Base-by-base conservation (phyloP, 1,140 invertebrate genomes). In the Pectinophora gossypiella region DNA sequence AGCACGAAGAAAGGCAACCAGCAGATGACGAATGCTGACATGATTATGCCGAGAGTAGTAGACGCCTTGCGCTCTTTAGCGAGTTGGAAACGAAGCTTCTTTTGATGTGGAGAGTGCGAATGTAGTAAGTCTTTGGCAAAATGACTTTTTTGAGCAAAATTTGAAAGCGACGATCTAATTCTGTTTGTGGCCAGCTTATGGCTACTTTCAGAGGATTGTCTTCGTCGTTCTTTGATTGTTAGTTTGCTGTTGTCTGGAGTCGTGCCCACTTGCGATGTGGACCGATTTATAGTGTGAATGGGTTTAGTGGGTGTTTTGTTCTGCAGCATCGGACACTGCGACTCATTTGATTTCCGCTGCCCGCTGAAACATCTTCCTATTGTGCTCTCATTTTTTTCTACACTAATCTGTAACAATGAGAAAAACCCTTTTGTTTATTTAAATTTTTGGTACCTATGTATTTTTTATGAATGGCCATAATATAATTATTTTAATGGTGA, bases 1-100 rank as follows among this genome's bases (percentile, higher is more conserved):
- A 98, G 89, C 5, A 98, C 95, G 84, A 99, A 99, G 82, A 98
- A 99, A 1, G 98, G 98, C 22, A 99, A 87, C 98, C 98, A 99
- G 78, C 98, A 99, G 49, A 98, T 89, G 12, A 95, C 95, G 72
- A 99, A 99, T 0, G 97, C 96, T 54, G 95, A 97, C 95, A 98
- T 97, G 46, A 99, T 98, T 49, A 99, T 98, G 10, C 97, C 97
- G 50, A 99, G 90, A 0, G 98, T 99, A 15, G 97, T 97, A 46
- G 96, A 97, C 2, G 97, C 97, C 80, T 99, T 98, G 40, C 96
- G 91, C 71, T 98, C 96, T 65, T 96, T 97, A 36, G 94, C 94
- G 64, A 96, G 76, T 70, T 95, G 94, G 69, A 95, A 95, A 20
- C 94, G 88, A 27, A 95, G 79, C 68, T 95, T 95, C 75, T 94